Evolutionary conservation across 2,797 vertebrate species (phyloP), one percentile per base, ranked within the genome.

Genomic region (Peromyscus aztecus): DNA sequence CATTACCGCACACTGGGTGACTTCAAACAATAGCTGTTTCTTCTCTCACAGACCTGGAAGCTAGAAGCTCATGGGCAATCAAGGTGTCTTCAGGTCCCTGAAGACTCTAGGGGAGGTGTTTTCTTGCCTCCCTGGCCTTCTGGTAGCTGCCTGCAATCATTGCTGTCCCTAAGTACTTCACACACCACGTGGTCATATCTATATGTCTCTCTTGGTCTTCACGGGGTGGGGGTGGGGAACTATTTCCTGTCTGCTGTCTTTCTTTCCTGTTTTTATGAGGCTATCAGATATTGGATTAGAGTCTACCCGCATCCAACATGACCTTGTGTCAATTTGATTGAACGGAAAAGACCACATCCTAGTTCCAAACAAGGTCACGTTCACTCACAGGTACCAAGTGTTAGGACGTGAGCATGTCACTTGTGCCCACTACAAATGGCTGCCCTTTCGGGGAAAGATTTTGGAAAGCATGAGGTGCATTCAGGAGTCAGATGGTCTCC

Each of bases 151-250:
- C 14, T 21, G 52, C 2, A 21, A 2, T 49, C 57, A 11, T 46
- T 3, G 10, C 43, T 4, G n/a, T 23, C 78, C 34, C 87, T 73
- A 0, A 0, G 24, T 4, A 0, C 63, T 3, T 43, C 34, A 31
- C n/a, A 8, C 6, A 13, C 2, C 55, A 2, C 7, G 1, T 0
- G 17, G 31, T n/a, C 77, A 17, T 27, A 6, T 37, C n/a, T n/a
- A 6, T 6, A 2, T 17, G 19, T 81, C 55, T 46, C 82, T 77
- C 49, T 37, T 17, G 40, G 55, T 27, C 14, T 19, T 11, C 5
- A 0, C 3, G 43, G 43, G 12, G 10, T 3, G 12, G 43, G 46
- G 0, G 0, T 69, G 23, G 10, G 59, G 40, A 11, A 4, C 3
- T 59, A 11, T 40, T 43, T 9, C 13, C 10, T 29, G 31, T 9